Base-by-base conservation (phyloP, 2,888 invertebrate species). In the Listrodromus nycthemerus region DNA sequence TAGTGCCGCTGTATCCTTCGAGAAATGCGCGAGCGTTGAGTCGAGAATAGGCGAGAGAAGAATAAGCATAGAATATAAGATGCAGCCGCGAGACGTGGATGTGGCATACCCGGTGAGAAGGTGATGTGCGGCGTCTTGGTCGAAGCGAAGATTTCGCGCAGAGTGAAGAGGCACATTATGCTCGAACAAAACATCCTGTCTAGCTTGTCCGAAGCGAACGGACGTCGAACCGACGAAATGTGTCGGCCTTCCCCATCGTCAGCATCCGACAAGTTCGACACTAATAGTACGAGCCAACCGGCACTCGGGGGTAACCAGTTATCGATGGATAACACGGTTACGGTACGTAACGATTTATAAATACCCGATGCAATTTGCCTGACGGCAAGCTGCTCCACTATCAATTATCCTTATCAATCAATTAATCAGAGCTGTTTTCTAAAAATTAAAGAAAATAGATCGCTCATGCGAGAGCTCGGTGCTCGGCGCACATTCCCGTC, bases 361-460 rank as follows among this genome's bases (percentile, higher is more conserved):
- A 74, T 74, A 37, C 45, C 21, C 71, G 55, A 30, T 69, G 70
- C 69, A 79, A 79, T 75, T 83, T 83, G 66, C 82, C 50, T 61
- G 71, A 21, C 74, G 58, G 41, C 73, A 33, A 45, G 33, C n/a
- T 21, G 33, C 21, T 41, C 48, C 45, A n/a, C 70, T 48, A 75
- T 83, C 70, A 70, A 75, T 83, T 79, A 83, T 79, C 65, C 74
- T 79, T 75, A 83, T 83, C 83, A 63, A 80, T 80, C 79, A 78
- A 83, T 83, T 76, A 80, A 83, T 80, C 83, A 50, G 45, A 16
- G 55, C 45, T 45, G 70, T 79, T 80, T 79, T 71, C 66, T 58
- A 50, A 71, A 45, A 83, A 58, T 83, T 80, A 33, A 80, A 71
- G 70, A 67, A 80, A 76, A 83, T 75, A 55, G 74, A 70, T 75